These are phyloP conservation scores for Notolepis coatsorum DNA, from an alignment of 2,797 vertebrate species.

Conservation along the genomic window DNA sequence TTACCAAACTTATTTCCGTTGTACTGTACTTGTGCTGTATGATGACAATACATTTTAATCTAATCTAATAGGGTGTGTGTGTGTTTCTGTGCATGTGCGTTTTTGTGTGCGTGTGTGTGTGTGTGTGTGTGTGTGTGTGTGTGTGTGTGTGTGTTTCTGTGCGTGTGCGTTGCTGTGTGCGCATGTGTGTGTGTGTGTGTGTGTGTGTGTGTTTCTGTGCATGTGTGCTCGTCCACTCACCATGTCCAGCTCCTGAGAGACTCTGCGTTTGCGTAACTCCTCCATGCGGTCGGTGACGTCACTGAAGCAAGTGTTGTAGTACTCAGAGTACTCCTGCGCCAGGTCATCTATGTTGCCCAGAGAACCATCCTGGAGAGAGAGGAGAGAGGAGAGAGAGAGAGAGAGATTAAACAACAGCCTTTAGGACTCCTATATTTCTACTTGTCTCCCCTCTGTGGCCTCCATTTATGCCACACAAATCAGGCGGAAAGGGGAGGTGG, in stretches of 20 bases:
- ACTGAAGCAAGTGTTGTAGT: constrained; percentile 96
- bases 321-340: constrained; percentile 97
- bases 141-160: not conserved
- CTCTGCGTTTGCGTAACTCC: constrained; percentile 91
- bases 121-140: not conserved
- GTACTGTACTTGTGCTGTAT: too few species aligned
- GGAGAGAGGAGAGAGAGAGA: constrained; percentile 4
- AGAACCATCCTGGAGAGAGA: constrained; percentile 31
- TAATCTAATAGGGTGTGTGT: too few species aligned
- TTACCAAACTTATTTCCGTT: too few species aligned
- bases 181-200: not conserved
- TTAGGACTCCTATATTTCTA: too few species aligned
- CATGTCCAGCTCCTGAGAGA: constrained; percentile 94
- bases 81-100: too few species aligned
- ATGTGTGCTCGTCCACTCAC: constrained; percentile 71
- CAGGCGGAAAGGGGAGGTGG: too few species aligned
- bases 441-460: too few species aligned
- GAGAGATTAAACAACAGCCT: constrained; percentile 27
- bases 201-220: not conserved
- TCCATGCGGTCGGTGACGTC: constrained; percentile 98
- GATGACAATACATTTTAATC: too few species aligned
- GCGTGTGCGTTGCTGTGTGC: not conserved
- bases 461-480: too few species aligned
- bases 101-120: constrained; percentile 3
- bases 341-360: constrained; percentile 74